Evolutionary conservation across 2,888 invertebrate species (phyloP).

Genomic region (Taenaris catops): DNA sequence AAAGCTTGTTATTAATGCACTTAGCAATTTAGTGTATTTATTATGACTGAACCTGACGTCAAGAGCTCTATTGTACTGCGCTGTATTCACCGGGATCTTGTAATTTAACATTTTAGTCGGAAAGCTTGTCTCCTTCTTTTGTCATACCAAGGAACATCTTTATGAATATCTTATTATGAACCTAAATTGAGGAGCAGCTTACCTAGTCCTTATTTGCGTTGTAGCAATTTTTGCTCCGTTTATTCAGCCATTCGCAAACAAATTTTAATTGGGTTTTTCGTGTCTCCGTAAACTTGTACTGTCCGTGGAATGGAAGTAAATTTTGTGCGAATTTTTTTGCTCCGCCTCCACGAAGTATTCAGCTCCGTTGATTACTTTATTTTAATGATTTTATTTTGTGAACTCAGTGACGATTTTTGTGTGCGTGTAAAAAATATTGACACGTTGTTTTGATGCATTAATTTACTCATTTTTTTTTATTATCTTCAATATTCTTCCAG

Average conservation of each 20-base stretch:
- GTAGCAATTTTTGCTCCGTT: slow-evolving; percentile 60
- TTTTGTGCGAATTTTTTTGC: slow-evolving; percentile 31
- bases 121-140: slow-evolving; percentile 47
- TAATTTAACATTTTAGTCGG: slow-evolving; percentile 57
- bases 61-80: slow-evolving; percentile 31
- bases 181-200: slow-evolving; percentile 67
- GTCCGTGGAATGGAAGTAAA: slow-evolving; percentile 43
- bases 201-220: slow-evolving; percentile 66
- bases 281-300: slow-evolving; percentile 58
- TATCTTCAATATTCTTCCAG: too few relatives aligned
- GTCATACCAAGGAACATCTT: slow-evolving; percentile 56
- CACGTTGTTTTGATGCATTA: too few relatives aligned
- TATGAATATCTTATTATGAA: slow-evolving; percentile 72
- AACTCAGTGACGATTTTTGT: slow-evolving; percentile 4
- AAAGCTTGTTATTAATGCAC: slow-evolving; percentile 12
- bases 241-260: slow-evolving; percentile 68
- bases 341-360: slow-evolving; percentile 22
- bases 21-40: slow-evolving; percentile 16
- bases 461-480: too few relatives aligned
- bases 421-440: background rate
- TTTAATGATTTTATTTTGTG: slow-evolving; percentile 21
- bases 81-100: slow-evolving; percentile 36
- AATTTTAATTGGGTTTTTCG: slow-evolving; percentile 71
- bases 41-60: slow-evolving; percentile 24
- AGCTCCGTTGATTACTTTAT: slow-evolving; percentile 17